Evolutionary conservation across 2,113 vertebrate species (phyloP).

Genomic region (Strigops habroptila): DNA sequence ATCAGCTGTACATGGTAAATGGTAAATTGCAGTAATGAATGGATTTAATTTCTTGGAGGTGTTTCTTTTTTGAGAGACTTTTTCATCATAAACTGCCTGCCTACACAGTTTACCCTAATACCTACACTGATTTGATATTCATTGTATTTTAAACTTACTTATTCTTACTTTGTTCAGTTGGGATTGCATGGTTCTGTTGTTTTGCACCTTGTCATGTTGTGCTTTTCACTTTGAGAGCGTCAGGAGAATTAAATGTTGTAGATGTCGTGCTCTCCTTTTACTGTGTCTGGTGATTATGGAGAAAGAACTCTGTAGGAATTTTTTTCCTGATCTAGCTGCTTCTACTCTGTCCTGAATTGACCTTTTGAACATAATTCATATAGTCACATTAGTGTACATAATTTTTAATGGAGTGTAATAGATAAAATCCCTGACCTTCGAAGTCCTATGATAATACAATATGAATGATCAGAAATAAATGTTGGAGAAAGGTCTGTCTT

Average conservation of each 20-base stretch:
- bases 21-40: not conserved
- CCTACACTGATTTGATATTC: not conserved
- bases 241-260: not conserved
- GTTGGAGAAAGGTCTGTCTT: not conserved
- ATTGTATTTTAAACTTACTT: not conserved
- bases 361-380: not conserved
- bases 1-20: not conserved
- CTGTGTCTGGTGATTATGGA: not conserved
- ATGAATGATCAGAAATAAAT: not conserved
- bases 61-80: not conserved
- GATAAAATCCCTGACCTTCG: slow-evolving; percentile 1
- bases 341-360: not conserved
- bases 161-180: not conserved
- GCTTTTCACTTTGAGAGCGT: not conserved
- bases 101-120: not conserved
- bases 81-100: not conserved
- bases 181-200: not conserved
- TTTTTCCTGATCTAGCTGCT: not conserved
- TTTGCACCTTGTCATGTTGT: not conserved
- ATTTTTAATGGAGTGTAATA: slow-evolving; percentile 6
- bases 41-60: not conserved
- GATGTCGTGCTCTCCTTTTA: not conserved
- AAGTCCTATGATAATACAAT: not conserved
- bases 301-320: not conserved
- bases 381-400: not conserved